A percentile compares a stretch with the other conserved stretches of the same genome.
Evolutionary conservation across 2,113 vertebrate genomes (phyloP).

Genomic region (Lasiurus cinereus): DNA sequence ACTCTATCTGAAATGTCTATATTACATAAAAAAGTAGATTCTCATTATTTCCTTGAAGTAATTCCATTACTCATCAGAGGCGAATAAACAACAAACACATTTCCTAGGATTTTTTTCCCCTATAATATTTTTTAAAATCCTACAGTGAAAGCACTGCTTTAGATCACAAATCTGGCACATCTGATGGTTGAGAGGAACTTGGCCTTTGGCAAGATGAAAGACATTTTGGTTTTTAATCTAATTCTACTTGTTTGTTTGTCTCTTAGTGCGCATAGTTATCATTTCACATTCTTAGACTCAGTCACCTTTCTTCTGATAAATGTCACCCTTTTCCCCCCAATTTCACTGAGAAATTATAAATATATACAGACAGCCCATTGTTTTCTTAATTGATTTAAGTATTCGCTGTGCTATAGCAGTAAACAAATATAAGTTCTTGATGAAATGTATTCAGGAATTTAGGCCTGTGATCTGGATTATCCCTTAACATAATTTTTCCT

Average conservation of each 20-base stretch:
- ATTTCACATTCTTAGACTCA: conserved; percentile 19
- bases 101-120: neutral
- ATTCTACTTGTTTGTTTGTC: conserved; percentile 14
- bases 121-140: conserved; percentile 56
- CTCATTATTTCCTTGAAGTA: conserved; percentile 64
- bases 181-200: conserved; percentile 48
- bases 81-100: conserved; percentile 59
- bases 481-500: neutral
- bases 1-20: conserved; percentile 29
- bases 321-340: neutral
- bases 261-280: neutral
- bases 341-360: conserved; percentile 49
- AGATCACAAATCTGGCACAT: conserved; percentile 43
- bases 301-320: neutral
- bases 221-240: conserved; percentile 23
- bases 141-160: conserved; percentile 34
- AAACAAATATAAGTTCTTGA: conserved; percentile 5
- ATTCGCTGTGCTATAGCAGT: neutral
- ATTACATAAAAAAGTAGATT: conserved; percentile 63
- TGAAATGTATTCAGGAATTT: neutral
- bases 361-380: neutral
- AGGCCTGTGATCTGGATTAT: neutral
- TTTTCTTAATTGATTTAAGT: conserved; percentile 49
- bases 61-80: conserved; percentile 62
- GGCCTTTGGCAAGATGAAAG: conserved; percentile 44